phyloP scores from a whole-genome alignment of 2,797 vertebrate genomes.

The Lagodon rhomboides region DNA sequence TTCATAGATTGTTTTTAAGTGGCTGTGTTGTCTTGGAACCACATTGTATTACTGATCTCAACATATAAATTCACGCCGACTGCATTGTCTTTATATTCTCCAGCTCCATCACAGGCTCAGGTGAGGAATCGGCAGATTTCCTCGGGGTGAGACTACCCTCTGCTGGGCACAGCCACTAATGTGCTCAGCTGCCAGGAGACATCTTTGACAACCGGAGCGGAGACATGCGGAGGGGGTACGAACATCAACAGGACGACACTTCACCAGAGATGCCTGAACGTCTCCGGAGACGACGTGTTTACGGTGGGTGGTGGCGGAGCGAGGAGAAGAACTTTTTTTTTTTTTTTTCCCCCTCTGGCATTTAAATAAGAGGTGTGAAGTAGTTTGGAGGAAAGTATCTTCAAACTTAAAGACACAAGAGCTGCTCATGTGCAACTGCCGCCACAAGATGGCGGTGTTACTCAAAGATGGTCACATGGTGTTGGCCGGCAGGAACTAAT shows the following conservation, averaged over 20 bases:
- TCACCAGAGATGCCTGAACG: not conserved
- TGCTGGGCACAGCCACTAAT: slow-evolving; percentile 58
- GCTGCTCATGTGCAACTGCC: slow-evolving; percentile 14
- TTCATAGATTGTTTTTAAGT: not conserved
- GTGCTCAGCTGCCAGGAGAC: not conserved
- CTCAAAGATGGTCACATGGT: slow-evolving; percentile 29
- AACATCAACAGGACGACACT: slow-evolving; percentile 10
- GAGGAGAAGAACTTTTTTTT: slow-evolving; percentile 1
- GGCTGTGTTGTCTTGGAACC: not conserved
- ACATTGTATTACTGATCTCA: not conserved
- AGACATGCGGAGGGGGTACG: not conserved
- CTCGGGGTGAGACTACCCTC: slow-evolving; percentile 69
- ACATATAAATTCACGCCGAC: slow-evolving; percentile 7
- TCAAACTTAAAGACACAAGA: not conserved
- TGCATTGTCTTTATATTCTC: slow-evolving; percentile 14
- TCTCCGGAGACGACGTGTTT: slow-evolving; percentile 3
- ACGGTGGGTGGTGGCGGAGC: not conserved
- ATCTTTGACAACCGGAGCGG: slow-evolving; percentile 8
- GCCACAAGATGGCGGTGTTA: slow-evolving; percentile 76
- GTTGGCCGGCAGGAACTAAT: slow-evolving; percentile 11
- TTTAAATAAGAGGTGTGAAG: slow-evolving; percentile 1
- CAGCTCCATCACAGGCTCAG: slow-evolving; percentile 19
- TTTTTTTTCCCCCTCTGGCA: not conserved
- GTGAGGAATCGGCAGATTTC: slow-evolving; percentile 8
- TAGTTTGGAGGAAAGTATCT: not conserved